Percentiles rank a stretch among this genome's conserved stretches.
Evolutionary conservation across 2,797 vertebrate species (phyloP).

Genomic region (Oryzias dopingdopingensis): DNA sequence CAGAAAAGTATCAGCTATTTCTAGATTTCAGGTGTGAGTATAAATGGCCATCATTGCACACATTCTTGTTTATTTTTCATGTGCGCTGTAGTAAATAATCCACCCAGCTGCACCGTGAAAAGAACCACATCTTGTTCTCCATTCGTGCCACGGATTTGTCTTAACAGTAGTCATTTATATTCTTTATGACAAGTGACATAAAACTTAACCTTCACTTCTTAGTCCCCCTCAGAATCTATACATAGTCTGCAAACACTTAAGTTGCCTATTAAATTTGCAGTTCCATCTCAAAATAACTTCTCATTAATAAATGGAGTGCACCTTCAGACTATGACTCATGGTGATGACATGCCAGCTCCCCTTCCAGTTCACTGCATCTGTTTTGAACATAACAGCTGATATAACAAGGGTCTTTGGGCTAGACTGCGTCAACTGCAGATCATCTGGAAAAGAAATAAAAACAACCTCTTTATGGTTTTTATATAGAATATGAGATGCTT

Average conservation of each 20-base stretch:
- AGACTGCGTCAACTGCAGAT: slow-evolving; percentile 2
- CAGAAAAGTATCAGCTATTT: no score
- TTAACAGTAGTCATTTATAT: slow-evolving; percentile 2
- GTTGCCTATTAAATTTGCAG: slow-evolving; percentile 15
- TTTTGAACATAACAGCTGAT: slow-evolving; percentile 20
- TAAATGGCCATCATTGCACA: no score
- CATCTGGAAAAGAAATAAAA: neutral
- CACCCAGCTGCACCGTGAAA: no score
- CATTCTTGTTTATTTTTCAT: no score
- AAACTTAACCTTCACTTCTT: neutral
- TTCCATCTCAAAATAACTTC: slow-evolving; percentile 26
- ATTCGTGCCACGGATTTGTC: neutral
- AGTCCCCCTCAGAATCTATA: neutral
- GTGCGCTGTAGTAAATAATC: no score
- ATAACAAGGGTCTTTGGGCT: slow-evolving; percentile 18
- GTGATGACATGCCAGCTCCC: neutral
- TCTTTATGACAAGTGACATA: neutral
- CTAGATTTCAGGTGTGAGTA: no score
- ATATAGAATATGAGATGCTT: no score
- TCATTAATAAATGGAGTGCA: slow-evolving; percentile 38
- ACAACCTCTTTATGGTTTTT: no score
- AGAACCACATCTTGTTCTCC: no score
- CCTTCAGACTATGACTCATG: slow-evolving; percentile 48
- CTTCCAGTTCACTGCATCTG: slow-evolving; percentile 19
- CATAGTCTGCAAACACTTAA: slow-evolving; percentile 12